A percentile compares a stretch with the other conserved stretches of the same genome.
These are phyloP conservation scores for Drosophila novamexicana DNA, from an alignment of 1,140 invertebrate species.

Conservation along the genomic window DNA sequence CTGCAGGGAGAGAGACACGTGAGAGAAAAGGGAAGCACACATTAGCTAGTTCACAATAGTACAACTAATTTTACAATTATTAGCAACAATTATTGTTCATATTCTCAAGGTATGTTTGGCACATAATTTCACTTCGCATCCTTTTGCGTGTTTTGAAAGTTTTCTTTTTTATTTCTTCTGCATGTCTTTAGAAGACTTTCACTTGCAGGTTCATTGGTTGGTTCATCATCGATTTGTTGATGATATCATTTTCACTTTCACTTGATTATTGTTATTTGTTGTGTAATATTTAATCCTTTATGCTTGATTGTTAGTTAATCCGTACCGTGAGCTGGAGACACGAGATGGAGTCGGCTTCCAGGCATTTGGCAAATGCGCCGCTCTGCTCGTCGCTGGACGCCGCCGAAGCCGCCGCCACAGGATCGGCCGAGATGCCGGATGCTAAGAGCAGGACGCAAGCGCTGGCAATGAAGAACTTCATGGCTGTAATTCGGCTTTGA, in stretches of 20 bases:
- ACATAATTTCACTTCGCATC: slow-evolving; percentile 40
- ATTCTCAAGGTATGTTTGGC: slow-evolving; percentile 15
- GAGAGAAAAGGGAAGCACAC: slow-evolving; percentile 37
- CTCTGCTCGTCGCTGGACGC: slow-evolving; percentile 65
- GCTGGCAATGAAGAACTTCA: slow-evolving; percentile 78
- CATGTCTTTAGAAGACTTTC: slow-evolving; percentile 31
- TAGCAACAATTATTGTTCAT: slow-evolving; percentile 21
- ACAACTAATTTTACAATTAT: slow-evolving; percentile 12
- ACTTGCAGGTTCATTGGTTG: slow-evolving; percentile 18
- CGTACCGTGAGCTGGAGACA: slow-evolving; percentile 87
- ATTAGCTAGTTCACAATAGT: slow-evolving; percentile 44
- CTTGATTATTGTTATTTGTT: slow-evolving; percentile 49
- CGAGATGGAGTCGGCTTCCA: slow-evolving; percentile 88
- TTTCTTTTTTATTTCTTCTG: background rate
- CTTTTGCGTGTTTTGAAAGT: slow-evolving; percentile 20
- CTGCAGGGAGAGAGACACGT: slow-evolving; percentile 54
- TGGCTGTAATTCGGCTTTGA: slow-evolving; percentile 56
- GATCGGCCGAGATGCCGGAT: slow-evolving; percentile 80
- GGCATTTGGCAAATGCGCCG: slow-evolving; percentile 85
- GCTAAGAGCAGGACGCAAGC: slow-evolving; percentile 81
- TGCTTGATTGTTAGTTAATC: slow-evolving; percentile 59
- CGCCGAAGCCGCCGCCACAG: slow-evolving; percentile 58
- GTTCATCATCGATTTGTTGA: slow-evolving; percentile 17
- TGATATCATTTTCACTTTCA: slow-evolving; percentile 54
- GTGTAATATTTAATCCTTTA: slow-evolving; percentile 62